These are phyloP conservation scores for Bimastos eiseni DNA, from an alignment of 2,888 invertebrate species.

Conservation along the genomic window DNA sequence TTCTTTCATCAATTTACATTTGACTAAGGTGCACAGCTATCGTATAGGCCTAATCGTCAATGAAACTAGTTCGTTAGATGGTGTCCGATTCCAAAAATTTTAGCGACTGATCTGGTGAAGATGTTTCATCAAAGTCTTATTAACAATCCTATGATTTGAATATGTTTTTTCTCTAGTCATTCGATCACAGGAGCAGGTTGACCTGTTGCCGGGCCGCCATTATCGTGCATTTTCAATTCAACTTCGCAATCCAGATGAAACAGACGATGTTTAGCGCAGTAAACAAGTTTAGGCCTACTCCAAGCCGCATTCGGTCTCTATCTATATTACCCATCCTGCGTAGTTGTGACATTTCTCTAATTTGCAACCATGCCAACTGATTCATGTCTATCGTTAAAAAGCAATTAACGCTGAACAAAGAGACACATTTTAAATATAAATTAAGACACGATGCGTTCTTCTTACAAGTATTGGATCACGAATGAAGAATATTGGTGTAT, in stretches of 20 bases:
- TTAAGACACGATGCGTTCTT: neutral
- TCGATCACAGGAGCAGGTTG: too few species aligned
- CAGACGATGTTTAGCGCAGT: too few species aligned
- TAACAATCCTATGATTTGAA: neutral
- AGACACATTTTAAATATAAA: neutral
- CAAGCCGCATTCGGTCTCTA: neutral
- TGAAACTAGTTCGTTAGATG: neutral
- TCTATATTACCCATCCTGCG: neutral
- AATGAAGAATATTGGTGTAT: constrained; percentile 90
- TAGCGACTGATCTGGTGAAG: neutral
- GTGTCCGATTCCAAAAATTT: neutral
- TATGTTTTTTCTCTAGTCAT: neutral
- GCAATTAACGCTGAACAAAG: neutral
- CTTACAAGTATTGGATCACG: constrained; percentile 73
- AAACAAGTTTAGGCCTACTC: too few species aligned
- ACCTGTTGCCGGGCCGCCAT: neutral
- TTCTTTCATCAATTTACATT: neutral
- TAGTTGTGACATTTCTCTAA: neutral
- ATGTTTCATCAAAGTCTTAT: neutral
- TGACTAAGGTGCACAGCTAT: neutral
- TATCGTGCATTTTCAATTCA: neutral
- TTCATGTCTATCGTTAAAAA: neutral
- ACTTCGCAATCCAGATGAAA: neutral
- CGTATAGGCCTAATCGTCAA: too few species aligned
- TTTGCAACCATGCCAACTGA: neutral